A percentile compares a stretch with the other conserved stretches of the same genome.
These are phyloP conservation scores for Sebastes matsubarae DNA, from an alignment of 2,797 vertebrate species.

Conservation along the genomic window DNA sequence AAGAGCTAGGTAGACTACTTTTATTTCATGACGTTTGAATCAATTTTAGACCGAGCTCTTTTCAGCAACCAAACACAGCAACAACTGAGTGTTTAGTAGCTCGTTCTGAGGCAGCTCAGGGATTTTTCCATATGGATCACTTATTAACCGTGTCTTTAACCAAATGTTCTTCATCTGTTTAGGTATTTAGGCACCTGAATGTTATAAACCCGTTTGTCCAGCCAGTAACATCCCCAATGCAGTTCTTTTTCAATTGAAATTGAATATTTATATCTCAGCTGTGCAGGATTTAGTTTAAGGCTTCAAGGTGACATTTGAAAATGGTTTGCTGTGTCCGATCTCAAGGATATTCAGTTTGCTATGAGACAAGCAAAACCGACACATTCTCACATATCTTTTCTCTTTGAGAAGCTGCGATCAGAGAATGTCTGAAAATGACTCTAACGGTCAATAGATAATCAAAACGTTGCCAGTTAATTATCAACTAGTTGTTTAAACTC, in stretches of 20 bases:
- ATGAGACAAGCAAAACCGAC: neutral
- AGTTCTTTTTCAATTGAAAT: neutral
- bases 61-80: conserved; percentile 12
- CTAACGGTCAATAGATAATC: neutral
- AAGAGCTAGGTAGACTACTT: conserved; percentile 51
- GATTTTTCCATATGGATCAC: conserved; percentile 1
- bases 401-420: neutral
- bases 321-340: no score
- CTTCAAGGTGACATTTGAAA: neutral
- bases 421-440: neutral
- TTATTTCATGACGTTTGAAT: conserved; percentile 49
- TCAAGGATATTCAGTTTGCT: neutral
- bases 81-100: conserved; percentile 15
- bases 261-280: neutral
- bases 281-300: neutral
- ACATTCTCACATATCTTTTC: neutral
- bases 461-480: conserved; percentile 5
- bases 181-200: neutral
- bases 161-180: neutral
- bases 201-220: neutral
- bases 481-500: neutral
- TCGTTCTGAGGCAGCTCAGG: conserved; percentile 2
- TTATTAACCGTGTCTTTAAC: conserved; percentile 22
- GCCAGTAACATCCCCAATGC: neutral
- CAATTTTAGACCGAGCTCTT: conserved; percentile 28